phyloP scores from a whole-genome alignment of 2,113 vertebrate genomes.

The Etheostoma cragini region DNA sequence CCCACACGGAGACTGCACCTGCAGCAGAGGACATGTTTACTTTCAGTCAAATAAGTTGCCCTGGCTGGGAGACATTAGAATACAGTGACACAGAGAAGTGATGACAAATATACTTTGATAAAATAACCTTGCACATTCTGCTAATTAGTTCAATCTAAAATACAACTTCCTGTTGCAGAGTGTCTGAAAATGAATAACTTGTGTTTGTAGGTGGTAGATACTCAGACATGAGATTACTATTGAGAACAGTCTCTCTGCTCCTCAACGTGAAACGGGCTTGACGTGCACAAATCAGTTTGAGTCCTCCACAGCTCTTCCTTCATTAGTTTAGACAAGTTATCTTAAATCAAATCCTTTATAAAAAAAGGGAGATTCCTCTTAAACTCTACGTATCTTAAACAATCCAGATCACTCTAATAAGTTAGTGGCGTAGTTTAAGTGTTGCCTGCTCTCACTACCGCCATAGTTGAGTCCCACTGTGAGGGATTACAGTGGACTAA shows the following conservation, averaged over 20 bases:
- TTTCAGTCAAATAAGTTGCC: background rate
- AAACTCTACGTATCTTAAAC: background rate
- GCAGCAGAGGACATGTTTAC: constrained; percentile 11
- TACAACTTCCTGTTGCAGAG: background rate
- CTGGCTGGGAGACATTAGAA: background rate
- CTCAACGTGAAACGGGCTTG: background rate
- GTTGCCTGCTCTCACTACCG: background rate
- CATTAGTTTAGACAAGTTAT: background rate
- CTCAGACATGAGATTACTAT: too few relatives aligned
- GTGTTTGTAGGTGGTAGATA: background rate
- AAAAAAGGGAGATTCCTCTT: background rate
- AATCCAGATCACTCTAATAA: background rate
- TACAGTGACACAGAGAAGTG: background rate
- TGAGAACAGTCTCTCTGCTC: background rate
- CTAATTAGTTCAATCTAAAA: background rate
- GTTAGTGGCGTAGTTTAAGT: background rate
- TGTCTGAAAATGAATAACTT: background rate
- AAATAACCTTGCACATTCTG: background rate
- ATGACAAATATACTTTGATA: background rate
- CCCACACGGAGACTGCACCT: constrained; percentile 52
- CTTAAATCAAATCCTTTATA: background rate
- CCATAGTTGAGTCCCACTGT: background rate
- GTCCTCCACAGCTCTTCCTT: background rate
- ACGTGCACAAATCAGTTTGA: background rate
- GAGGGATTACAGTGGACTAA: background rate